Percentiles rank a stretch among this genome's conserved stretches.
These are phyloP conservation scores for Zhengitettix transpicula DNA, from an alignment of 2,888 invertebrate species.

Conservation along the genomic window DNA sequence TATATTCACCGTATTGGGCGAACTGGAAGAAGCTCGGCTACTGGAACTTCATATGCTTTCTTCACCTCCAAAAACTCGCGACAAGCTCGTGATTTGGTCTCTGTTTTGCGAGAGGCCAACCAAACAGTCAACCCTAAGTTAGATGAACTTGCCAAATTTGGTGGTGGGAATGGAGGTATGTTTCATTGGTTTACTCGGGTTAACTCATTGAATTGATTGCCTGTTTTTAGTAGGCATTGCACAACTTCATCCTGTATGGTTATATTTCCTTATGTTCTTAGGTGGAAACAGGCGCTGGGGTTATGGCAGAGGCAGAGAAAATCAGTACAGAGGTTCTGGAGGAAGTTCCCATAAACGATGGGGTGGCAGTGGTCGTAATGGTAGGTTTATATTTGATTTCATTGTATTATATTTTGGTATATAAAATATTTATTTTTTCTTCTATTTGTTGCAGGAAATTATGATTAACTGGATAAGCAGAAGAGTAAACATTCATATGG, in stretches of 20 bases:
- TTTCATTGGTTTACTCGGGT: no score
- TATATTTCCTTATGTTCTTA: not conserved
- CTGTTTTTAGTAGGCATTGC: no score
- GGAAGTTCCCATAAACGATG: not conserved
- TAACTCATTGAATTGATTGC: no score
- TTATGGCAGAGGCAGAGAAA: not conserved
- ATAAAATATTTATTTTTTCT: no score
- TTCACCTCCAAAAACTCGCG: conserved; percentile 77
- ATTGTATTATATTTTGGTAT: no score
- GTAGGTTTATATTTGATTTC: no score
- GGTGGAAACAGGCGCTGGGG: not conserved
- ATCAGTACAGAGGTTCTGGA: not conserved
- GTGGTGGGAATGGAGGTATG: conserved; percentile 32
- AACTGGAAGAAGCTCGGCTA: conserved; percentile 72
- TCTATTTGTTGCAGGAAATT: no score
- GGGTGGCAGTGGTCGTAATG: no score
- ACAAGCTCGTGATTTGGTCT: conserved; percentile 76
- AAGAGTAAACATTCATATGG: no score
- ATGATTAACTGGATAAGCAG: no score
- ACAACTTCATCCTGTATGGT: no score
- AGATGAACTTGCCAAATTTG: conserved; percentile 55
- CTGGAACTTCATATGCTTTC: conserved; percentile 88
- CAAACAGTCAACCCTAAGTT: conserved; percentile 79
- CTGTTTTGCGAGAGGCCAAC: conserved; percentile 78
- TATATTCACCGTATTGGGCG: conserved; percentile 92